phyloP scores from a whole-genome alignment of 2,888 invertebrate genomes.

The Bembecia ichneumoniformis region DNA sequence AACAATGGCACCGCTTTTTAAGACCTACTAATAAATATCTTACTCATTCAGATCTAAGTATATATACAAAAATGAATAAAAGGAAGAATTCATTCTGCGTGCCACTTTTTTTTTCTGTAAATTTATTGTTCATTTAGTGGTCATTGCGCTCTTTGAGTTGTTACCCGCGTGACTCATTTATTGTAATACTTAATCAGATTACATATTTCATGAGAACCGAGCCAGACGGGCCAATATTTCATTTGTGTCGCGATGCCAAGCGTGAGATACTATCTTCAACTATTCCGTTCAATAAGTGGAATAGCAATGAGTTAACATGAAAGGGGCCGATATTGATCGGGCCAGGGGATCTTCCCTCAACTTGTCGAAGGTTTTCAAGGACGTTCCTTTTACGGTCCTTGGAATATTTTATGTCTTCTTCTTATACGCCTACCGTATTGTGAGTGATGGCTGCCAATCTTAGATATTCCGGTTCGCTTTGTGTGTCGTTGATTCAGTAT shows the following conservation, averaged over 20 bases:
- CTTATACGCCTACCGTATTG: background rate
- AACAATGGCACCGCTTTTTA: slow-evolving; percentile 28
- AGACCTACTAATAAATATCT: slow-evolving; percentile 14
- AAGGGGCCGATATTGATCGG: slow-evolving; percentile 38
- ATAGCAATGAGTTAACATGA: slow-evolving; percentile 43
- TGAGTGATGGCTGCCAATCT: slow-evolving; percentile 29
- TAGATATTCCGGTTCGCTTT: slow-evolving; percentile 24
- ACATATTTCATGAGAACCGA: slow-evolving; percentile 48
- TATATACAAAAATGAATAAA: slow-evolving; percentile 4
- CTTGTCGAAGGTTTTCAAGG: slow-evolving; percentile 16
- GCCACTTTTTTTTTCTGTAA: slow-evolving; percentile 12
- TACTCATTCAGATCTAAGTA: slow-evolving; percentile 10
- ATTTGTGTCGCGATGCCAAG: slow-evolving; percentile 49
- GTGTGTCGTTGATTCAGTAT: slow-evolving; percentile 31
- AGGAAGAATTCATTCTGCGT: slow-evolving; percentile 3
- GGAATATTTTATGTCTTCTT: background rate
- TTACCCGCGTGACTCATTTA: slow-evolving; percentile 31
- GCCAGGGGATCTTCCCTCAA: slow-evolving; percentile 20
- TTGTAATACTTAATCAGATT: slow-evolving; percentile 46
- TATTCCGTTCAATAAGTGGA: slow-evolving; percentile 46
- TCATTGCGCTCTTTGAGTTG: slow-evolving; percentile 23
- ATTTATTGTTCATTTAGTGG: slow-evolving; percentile 27
- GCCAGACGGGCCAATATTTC: slow-evolving; percentile 38
- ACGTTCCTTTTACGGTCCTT: slow-evolving; percentile 24
- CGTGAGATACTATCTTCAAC: slow-evolving; percentile 46